Base-by-base conservation (phyloP, 2,888 invertebrate species). In the Dioctria linearis region DNA sequence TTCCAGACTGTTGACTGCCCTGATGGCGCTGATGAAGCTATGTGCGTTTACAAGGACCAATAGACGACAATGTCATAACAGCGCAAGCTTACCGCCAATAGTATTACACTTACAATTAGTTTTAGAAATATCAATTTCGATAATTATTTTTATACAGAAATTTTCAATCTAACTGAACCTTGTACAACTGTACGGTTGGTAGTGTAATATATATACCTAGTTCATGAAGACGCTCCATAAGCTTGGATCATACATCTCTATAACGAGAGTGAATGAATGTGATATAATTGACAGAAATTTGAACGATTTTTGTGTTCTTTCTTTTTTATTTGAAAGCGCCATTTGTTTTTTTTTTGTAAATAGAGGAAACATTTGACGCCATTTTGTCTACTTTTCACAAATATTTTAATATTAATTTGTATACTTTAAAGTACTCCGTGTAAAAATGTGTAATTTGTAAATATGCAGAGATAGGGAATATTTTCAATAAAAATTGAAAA, bases 11-110 rank as follows among this genome's bases (percentile, higher is more conserved):
- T 86, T 71, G 92, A 93, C 87, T 93, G 93, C 85, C 89, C 90
- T 2, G 93, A 93, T 86, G 92, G 92, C 66, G 92, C 92, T 3
- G 93, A 93, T 82, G 93, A 93, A 84, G 90, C 91, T 81, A 92
- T 91, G 87, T 93, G 93, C 85, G 91, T 89, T 85, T 91, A 92
- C 86, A 91, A 90, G 87, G 82, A 79, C 49, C 63, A 76, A 63
- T 61, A 63, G 57, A 73, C n/a, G 63, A 25, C 46, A 46, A 63
- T 25, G 13, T 49, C 46, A 43, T 54, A 13, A 59, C 54, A 78
- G 51, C 63, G 73, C 80, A 46, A 71, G 69, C 80, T 71, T 80
- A 71, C 80, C 80, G 80, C 80, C 80, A 80, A 80, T 80, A 80
- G 80, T 80, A 80, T 80, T 80, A 80, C 69, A 59, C 43, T 9